Evolutionary conservation across 2,797 vertebrate genomes (phyloP).

Genomic region (Cirrhinus mrigala): DNA sequence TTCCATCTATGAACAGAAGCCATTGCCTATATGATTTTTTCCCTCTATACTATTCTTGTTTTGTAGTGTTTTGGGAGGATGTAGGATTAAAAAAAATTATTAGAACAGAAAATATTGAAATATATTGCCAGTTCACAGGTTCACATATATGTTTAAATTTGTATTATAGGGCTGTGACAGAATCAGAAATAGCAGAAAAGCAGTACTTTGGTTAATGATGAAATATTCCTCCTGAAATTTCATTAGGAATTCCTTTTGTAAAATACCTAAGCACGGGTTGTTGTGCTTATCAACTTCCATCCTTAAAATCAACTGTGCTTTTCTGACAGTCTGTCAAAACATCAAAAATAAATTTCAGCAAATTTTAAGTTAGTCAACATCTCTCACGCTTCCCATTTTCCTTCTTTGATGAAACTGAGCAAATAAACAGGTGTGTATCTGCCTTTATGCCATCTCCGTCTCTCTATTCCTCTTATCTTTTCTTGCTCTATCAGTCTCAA

Average conservation of each 20-base stretch:
- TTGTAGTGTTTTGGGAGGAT: background rate
- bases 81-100: background rate
- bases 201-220: background rate
- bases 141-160: background rate
- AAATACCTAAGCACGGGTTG: background rate
- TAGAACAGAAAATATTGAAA: background rate
- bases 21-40: no score
- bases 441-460: conserved; percentile 38
- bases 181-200: background rate
- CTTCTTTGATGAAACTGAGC: conserved; percentile 46
- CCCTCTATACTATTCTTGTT: no score
- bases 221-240: background rate
- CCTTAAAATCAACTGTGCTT: conserved; percentile 3
- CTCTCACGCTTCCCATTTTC: conserved; percentile 35
- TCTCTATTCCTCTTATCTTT: conserved; percentile 36
- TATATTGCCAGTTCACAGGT: background rate
- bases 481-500: conserved; percentile 25
- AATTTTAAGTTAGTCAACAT: conserved; percentile 42
- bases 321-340: conserved; percentile 23
- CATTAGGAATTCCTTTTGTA: conserved; percentile 5
- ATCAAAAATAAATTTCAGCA: conserved; percentile 3
- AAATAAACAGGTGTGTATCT: conserved; percentile 55
- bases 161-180: background rate
- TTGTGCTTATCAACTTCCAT: conserved; percentile 1
- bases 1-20: background rate